Percentiles rank a stretch among this genome's conserved stretches.
Evolutionary conservation across 2,797 vertebrate species (phyloP).

Genomic region (Glyptemys insculpta): DNA sequence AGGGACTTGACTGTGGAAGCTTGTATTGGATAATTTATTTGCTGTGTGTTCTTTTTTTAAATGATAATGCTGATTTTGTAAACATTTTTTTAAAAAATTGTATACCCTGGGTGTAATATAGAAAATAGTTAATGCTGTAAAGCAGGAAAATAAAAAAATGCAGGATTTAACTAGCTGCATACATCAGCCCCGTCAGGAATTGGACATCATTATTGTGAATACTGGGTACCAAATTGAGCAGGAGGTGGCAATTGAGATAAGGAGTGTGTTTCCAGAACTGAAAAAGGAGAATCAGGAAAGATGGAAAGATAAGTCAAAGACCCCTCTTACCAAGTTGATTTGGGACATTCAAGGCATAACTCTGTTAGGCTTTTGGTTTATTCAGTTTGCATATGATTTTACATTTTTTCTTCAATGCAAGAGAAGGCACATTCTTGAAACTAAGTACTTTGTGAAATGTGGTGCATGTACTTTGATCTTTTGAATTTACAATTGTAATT

Average conservation of each 20-base stretch:
- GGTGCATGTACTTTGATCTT: not conserved
- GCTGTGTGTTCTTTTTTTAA: not conserved
- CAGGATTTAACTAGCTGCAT: not conserved
- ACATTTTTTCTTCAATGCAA: not conserved
- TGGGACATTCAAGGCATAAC: not conserved
- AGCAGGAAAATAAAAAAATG: not conserved
- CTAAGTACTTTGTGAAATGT: not conserved
- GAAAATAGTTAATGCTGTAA: not conserved
- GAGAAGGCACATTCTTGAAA: not conserved
- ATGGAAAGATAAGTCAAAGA: not conserved
- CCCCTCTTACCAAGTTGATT: not conserved
- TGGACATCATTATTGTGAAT: not conserved
- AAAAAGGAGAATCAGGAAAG: not conserved
- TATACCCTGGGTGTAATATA: not conserved
- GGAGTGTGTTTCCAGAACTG: not conserved
- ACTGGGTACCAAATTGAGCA: not conserved
- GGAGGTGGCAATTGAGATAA: not conserved
- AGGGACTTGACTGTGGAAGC: not conserved
- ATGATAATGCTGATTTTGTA: not conserved
- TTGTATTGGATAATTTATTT: not conserved
- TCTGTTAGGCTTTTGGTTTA: not conserved
- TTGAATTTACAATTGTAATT: accelerated
- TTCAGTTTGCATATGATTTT: not conserved
- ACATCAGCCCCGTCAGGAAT: not conserved
- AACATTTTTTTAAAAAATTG: not conserved